These are phyloP conservation scores for Salticus scenicus DNA, from an alignment of 2,888 invertebrate genomes.

Conservation along the genomic window DNA sequence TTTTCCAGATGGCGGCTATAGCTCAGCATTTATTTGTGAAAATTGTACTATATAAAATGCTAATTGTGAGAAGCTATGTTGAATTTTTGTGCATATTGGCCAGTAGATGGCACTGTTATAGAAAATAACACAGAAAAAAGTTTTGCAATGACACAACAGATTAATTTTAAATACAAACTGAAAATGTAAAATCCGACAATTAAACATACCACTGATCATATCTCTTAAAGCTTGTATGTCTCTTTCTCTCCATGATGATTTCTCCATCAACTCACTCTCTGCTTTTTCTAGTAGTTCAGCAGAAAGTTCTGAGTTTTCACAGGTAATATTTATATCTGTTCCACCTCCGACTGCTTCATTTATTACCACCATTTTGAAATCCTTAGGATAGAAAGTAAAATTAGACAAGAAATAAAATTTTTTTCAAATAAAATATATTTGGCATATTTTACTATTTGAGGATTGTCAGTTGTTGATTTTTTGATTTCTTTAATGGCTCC, in stretches of 20 bases:
- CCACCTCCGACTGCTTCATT: constrained; percentile 55
- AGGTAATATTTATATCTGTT: constrained; percentile 35
- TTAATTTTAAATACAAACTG: too few relatives aligned
- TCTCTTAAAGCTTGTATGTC: constrained; percentile 76
- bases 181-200: too few relatives aligned
- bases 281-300: constrained; percentile 70
- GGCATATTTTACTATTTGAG: background rate
- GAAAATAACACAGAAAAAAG: too few relatives aligned
- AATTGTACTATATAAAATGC: too few relatives aligned
- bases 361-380: constrained; percentile 44
- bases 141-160: too few relatives aligned
- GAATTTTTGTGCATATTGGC: too few relatives aligned
- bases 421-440: background rate
- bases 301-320: constrained; percentile 50
- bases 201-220: constrained; percentile 74
- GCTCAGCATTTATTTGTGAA: too few relatives aligned
- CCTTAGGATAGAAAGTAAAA: background rate
- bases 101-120: too few relatives aligned
- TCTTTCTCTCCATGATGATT: constrained; percentile 75
- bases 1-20: too few relatives aligned
- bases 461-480: too few relatives aligned
- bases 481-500: too few relatives aligned
- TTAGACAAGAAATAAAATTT: background rate
- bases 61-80: too few relatives aligned
- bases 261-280: constrained; percentile 75